phyloP scores from a whole-genome alignment of 2,888 invertebrate species.

The Ceramica pisi region DNA sequence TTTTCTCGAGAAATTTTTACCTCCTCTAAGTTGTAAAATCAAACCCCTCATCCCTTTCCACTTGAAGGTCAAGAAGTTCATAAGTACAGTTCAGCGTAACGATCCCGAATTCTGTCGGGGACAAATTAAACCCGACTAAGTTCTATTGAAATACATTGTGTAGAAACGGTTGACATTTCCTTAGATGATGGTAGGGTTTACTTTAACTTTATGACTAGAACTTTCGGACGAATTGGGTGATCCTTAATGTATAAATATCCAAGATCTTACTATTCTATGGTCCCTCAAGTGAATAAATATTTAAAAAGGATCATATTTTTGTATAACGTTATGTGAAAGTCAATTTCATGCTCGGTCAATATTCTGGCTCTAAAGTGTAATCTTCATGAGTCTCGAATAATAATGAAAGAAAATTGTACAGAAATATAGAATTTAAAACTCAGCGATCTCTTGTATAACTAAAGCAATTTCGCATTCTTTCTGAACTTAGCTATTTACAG shows the following conservation, averaged over 20 bases:
- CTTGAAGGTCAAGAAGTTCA: conserved; percentile 46
- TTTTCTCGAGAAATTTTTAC: background rate
- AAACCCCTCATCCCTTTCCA: conserved; percentile 28
- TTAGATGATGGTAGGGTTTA: conserved; percentile 63
- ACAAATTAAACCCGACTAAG: conserved; percentile 72
- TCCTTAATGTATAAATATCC: conserved; percentile 23
- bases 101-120: conserved; percentile 55
- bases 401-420: conserved; percentile 38
- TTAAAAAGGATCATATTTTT: conserved; percentile 11
- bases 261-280: background rate
- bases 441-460: conserved; percentile 48
- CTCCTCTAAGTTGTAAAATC: conserved; percentile 16
- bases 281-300: background rate
- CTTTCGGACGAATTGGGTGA: background rate
- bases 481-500: conserved; percentile 65
- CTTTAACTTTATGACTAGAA: conserved; percentile 47
- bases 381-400: conserved; percentile 5
- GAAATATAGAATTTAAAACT: conserved; percentile 56
- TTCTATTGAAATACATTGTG: conserved; percentile 76
- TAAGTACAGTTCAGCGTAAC: conserved; percentile 61
- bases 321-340: conserved; percentile 10
- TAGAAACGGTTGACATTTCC: conserved; percentile 67
- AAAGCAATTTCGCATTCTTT: conserved; percentile 51
- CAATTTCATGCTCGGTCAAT: conserved; percentile 11
- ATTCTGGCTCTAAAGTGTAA: background rate